Base-by-base conservation (phyloP, 2,797 vertebrate genomes). In the Tragopan temminckii region DNA sequence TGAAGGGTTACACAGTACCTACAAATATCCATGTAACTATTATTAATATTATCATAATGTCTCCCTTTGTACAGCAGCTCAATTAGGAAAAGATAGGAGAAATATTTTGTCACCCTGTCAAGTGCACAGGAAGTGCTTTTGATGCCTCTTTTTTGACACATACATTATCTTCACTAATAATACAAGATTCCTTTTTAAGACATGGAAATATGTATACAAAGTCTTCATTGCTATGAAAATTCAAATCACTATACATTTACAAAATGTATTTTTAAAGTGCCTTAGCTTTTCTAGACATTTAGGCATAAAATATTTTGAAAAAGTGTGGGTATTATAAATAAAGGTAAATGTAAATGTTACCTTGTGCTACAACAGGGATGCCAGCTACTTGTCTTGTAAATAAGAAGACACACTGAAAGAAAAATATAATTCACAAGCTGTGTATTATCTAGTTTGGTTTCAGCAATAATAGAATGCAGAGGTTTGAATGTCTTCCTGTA, bases 21-120 rank as follows among this genome's bases (percentile, higher is more conserved):
- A 98, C 98, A 98, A 98, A 98, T 98, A 98, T 98, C 98, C 98
- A 97, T 97, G 98, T 97, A 98, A 98, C 98, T 98, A 98, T 98
- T 98, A 98, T 98, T 99, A 98, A 98, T 98, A 98, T 98, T 98
- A 98, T 98, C 98, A 98, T 98, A 99, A 99, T 98, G 98, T 97
- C 97, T 98, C 97, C 98, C 92, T 98, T 98, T 98, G 96, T 98
- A 96, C 97, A 96, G 98, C 86, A 90, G 98, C 98, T 98, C 98
- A 99, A 99, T 99, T 99, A 99, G 98, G 98, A 98, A 98, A 98
- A 97, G 98, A 98, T 98, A 98, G 98, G 97, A 98, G 98, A 98
- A 99, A 99, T 99, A 99, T 99, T 99, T 99, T 99, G 99, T 99
- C 99, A 99, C 98, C 97, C 98, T 98, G 98, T 99, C 98, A 98